phyloP scores from a whole-genome alignment of 2,113 vertebrate species.

The Lasiurus cinereus region DNA sequence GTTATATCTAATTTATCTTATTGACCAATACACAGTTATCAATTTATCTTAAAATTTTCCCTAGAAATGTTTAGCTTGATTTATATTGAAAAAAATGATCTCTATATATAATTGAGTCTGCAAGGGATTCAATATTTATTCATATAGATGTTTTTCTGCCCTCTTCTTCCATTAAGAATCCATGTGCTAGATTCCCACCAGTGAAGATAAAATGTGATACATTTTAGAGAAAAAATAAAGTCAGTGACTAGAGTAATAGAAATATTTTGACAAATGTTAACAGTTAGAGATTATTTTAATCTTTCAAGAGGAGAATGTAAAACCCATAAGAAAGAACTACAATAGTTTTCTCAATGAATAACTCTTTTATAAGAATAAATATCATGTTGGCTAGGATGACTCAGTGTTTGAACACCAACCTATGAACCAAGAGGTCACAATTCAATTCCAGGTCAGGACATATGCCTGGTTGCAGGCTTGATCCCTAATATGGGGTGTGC shows the following conservation, averaged over 20 bases:
- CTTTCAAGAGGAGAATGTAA: conserved; percentile 21
- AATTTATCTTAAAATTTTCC: conserved; percentile 2
- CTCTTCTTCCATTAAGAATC: background rate
- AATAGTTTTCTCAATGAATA: background rate
- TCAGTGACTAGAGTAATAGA: background rate
- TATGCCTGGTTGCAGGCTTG: too few relatives aligned
- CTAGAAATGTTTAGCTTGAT: background rate
- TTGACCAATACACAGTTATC: background rate
- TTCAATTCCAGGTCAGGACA: too few relatives aligned
- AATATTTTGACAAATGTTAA: background rate
- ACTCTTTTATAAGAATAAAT: conserved; percentile 7
- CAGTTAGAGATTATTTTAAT: background rate
- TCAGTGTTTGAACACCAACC: too few relatives aligned
- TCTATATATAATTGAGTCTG: background rate
- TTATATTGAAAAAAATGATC: background rate
- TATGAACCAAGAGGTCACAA: too few relatives aligned
- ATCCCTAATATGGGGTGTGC: too few relatives aligned
- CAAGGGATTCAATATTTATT: background rate
- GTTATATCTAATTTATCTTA: background rate
- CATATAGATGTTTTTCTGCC: background rate
- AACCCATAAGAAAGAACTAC: background rate
- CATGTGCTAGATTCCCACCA: background rate
- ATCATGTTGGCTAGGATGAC: too few relatives aligned
- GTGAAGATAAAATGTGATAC: background rate
- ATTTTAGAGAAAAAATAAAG: conserved; percentile 5